Evolutionary conservation across 2,113 vertebrate species (phyloP).

Genomic region (Otis tarda): DNA sequence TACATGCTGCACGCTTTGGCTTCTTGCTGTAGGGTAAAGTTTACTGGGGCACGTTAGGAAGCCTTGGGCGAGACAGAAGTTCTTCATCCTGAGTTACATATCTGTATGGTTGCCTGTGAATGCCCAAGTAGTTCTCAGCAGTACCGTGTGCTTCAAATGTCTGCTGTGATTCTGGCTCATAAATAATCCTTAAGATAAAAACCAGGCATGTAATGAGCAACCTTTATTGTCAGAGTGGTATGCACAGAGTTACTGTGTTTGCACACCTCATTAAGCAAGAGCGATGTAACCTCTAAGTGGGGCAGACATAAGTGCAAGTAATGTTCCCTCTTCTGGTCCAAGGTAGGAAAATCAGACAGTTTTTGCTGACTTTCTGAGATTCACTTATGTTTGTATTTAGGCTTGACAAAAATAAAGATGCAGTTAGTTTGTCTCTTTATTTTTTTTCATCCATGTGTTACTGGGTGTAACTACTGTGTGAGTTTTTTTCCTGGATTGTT

Average conservation of each 20-base stretch:
- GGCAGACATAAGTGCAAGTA: neutral
- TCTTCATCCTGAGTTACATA: neutral
- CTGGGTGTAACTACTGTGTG: neutral
- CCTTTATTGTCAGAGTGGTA: neutral
- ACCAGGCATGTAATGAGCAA: neutral
- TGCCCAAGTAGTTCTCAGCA: neutral
- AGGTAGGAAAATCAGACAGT: neutral
- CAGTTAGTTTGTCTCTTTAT: neutral
- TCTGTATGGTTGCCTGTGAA: neutral
- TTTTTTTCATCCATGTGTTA: neutral
- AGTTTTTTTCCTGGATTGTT: neutral
- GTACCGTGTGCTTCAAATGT: neutral
- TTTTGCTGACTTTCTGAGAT: neutral
- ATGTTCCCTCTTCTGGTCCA: neutral
- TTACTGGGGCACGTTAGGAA: neutral
- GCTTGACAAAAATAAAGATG: neutral
- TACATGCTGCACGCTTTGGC: fast-evolving
- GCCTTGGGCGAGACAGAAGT: neutral
- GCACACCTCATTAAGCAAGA: neutral
- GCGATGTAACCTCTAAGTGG: neutral
- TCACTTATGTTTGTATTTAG: neutral
- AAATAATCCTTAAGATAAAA: neutral
- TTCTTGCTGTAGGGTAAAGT: neutral
- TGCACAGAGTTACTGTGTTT: neutral
- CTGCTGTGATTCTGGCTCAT: neutral